Evolutionary conservation across 2,113 vertebrate genomes (phyloP).

Genomic region (Trematomus loennbergii): DNA sequence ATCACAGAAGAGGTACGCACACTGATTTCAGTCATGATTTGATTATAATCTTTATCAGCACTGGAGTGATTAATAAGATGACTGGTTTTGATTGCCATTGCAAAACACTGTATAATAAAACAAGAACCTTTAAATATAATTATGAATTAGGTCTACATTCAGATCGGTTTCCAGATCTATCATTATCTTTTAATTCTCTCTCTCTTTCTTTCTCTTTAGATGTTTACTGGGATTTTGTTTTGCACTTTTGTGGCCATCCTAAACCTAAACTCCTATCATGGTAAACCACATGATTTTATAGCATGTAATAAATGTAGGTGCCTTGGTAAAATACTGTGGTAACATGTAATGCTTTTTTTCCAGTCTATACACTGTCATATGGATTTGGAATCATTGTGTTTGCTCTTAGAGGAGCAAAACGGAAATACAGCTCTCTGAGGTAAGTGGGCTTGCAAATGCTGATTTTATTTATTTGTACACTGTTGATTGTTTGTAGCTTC

Average conservation of each 20-base stretch:
- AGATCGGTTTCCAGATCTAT: constrained; percentile 10
- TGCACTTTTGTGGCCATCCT: constrained; percentile 68
- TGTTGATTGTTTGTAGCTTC: not conserved
- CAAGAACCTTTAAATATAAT: not conserved
- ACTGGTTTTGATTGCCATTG: not conserved
- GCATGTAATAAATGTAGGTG: not conserved
- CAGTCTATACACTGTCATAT: constrained; percentile 77
- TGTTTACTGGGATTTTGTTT: constrained; percentile 64
- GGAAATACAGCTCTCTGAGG: constrained; percentile 73
- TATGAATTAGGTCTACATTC: not conserved
- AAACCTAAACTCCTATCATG: constrained; percentile 61
- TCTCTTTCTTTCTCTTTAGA: constrained; percentile 57
- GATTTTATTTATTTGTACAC: not conserved
- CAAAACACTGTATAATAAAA: not conserved
- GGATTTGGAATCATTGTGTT: constrained; percentile 75
- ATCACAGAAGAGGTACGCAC: constrained; percentile 62
- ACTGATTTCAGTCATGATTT: not conserved
- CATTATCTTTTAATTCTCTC: not conserved
- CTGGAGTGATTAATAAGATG: not conserved
- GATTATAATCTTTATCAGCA: not conserved
- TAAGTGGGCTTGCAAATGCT: constrained; percentile 21
- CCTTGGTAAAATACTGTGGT: not conserved
- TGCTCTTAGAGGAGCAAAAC: constrained; percentile 67
- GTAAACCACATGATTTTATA: constrained; percentile 45
- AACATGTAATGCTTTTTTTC: constrained; percentile 24